Conservation (phyloP, 2,113 vertebrate species). For the Barnardius zonarius region DNA sequence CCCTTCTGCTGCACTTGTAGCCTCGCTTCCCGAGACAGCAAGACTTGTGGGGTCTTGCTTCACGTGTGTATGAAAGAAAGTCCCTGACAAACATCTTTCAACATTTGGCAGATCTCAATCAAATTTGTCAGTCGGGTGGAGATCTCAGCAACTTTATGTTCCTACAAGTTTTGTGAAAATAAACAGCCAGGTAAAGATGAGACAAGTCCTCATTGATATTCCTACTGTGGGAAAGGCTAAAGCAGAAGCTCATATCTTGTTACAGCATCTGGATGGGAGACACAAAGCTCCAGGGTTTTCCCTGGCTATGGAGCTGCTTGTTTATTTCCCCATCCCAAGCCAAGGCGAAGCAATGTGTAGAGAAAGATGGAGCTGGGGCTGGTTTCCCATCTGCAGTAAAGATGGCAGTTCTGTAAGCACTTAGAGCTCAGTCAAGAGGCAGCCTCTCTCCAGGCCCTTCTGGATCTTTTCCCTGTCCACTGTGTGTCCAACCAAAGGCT, state of each 20-base stretch:
- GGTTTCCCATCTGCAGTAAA: neutral
- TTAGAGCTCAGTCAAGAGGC: neutral
- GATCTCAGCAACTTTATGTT: neutral
- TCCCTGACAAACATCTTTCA: neutral
- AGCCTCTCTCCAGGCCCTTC: neutral
- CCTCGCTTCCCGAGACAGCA: neutral
- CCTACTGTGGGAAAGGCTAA: neutral
- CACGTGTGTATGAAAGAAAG: neutral
- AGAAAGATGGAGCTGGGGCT: neutral
- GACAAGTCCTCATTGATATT: neutral
- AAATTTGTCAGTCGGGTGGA: neutral
- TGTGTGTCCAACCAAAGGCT: neutral
- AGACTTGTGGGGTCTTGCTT: neutral
- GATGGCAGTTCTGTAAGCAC: neutral
- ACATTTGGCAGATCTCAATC: neutral
- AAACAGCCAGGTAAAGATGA: conserved; percentile 6
- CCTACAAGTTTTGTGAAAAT: conserved; percentile 11
- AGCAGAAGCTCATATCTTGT: neutral
- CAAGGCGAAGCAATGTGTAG: neutral
- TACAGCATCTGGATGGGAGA: conserved; percentile 19
- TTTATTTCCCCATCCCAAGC: neutral
- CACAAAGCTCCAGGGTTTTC: conserved; percentile 23
- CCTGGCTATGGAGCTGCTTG: neutral
- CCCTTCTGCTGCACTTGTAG: neutral
- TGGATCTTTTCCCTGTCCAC: neutral